A percentile compares a stretch with the other conserved stretches of the same genome.
Evolutionary conservation across 2,113 vertebrate genomes (phyloP).

Genomic region (Tamias sibiricus): DNA sequence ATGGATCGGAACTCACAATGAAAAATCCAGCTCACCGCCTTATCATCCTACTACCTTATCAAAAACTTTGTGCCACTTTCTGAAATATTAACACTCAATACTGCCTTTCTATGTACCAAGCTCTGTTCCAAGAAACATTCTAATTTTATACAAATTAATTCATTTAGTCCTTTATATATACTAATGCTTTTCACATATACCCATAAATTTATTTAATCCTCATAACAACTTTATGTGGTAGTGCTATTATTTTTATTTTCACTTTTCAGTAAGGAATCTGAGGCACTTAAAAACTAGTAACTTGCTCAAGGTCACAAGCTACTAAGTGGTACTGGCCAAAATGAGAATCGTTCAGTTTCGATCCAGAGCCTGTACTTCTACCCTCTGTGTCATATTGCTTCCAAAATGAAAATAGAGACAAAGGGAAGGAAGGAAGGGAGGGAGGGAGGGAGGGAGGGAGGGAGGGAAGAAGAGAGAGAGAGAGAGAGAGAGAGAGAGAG

Average conservation of each 20-base stretch:
- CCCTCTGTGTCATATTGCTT: neutral
- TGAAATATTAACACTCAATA: neutral
- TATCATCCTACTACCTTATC: neutral
- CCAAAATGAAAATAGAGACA: neutral
- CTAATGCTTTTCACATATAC: neutral
- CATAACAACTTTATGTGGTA: neutral
- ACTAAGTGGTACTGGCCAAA: neutral
- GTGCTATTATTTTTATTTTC: neutral
- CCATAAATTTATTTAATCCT: neutral
- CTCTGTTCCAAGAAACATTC: neutral
- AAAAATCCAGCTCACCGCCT: neutral
- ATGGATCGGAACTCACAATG: neutral
- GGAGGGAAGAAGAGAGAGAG: too few species aligned
- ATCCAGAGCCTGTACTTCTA: neutral
- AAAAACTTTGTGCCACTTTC: neutral
- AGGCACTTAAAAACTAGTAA: slow-evolving; percentile 1
- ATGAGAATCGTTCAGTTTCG: neutral
- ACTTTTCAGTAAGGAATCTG: neutral
- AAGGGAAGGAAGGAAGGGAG: neutral
- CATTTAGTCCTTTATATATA: neutral
- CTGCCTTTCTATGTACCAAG: neutral
- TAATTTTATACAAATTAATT: neutral
- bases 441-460: neutral
- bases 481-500: too few species aligned
- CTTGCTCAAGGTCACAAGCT: neutral